Base-by-base conservation (phyloP, 2,888 invertebrate species). In the Apamea epomidion region DNA sequence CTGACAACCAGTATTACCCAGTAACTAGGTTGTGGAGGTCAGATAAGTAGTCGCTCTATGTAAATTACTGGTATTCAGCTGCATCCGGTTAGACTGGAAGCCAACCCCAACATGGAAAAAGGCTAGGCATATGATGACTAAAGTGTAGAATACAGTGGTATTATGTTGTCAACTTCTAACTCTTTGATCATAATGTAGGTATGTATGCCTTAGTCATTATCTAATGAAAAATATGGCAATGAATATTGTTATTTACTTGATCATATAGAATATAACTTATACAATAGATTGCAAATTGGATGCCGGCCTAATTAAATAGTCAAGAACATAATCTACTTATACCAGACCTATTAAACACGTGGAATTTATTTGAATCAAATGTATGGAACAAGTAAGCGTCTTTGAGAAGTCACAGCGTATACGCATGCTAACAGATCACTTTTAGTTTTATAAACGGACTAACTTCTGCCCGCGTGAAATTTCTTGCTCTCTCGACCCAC, bases 211-310 rank as follows among this genome's bases (percentile, higher is more conserved):
- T 32, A 32, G 14, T 32, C 18, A 45, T 25, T n/a, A 62, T 16
- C 21, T 14, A 51, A 76, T 74, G 32, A 48, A 48, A 1, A 48
- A 51, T n/a, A 48, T 16, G 37, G 32, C 60, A 62, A 73, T 48
- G 2, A 62, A 73, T 62, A 73, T 62, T 58, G 48, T 48, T 37
- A 62, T 62, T 74, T 16, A 74, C 21, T 62, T 10, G 37, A 32
- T 48, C 25, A 60, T 21, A 21, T 16, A 51, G 25, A 74, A 77
- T 51, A 76, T 64, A 64, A 64, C 51, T 18, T 74, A 74, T 25
- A 64, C 21, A 64, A 64, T 64, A 21, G 62, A 77, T 51, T 74
- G 74, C 29, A 48, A 77, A 74, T 64, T 77, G 37, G 62, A 51
- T 51, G 14, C 16, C 48, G 37, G 48, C 74, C 62, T 74, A 77